Evolutionary conservation across 1,140 invertebrate genomes (phyloP).

Genomic region (Centruroides sculpturatus): DNA sequence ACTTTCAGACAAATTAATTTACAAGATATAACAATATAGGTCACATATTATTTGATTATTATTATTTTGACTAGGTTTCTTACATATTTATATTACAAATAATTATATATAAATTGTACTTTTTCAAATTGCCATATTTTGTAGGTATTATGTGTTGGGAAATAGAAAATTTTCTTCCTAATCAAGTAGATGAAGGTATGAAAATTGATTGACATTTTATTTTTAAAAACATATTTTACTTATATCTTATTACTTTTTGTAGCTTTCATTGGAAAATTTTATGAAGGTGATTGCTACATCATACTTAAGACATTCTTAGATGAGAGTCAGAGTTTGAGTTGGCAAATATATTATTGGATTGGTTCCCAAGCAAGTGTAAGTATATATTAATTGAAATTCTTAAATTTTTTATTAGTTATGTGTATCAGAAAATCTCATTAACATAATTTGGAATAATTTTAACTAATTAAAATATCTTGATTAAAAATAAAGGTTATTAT

Average conservation of each 20-base stretch:
- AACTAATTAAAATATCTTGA: too few species aligned
- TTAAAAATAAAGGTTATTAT: too few species aligned
- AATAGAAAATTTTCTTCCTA: constrained; percentile 97
- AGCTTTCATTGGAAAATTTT: constrained; percentile 92
- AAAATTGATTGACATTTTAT: background rate
- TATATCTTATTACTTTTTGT: constrained; percentile 38
- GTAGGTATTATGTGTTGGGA: constrained; percentile 73
- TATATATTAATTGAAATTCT: constrained; percentile 5
- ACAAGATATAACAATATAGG: too few species aligned
- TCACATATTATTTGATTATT: too few species aligned
- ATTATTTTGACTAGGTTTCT: too few species aligned
- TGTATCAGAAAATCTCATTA: too few species aligned
- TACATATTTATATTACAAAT: too few species aligned
- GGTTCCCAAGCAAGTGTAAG: constrained; percentile 83
- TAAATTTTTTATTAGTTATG: too few species aligned
- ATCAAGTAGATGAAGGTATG: constrained; percentile 47
- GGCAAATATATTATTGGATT: constrained; percentile 99
- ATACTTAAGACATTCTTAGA: constrained; percentile 82
- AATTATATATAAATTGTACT: too few species aligned
- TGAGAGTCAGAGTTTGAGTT: constrained; percentile 64
- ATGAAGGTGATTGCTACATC: constrained; percentile 98
- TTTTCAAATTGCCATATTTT: constrained; percentile 2
- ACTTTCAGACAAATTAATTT: too few species aligned
- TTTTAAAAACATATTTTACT: background rate
- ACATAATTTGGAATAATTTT: too few species aligned